A percentile compares a stretch with the other conserved stretches of the same genome.
Evolutionary conservation across 2,113 vertebrate genomes (phyloP).

Genomic region (Geothlypis trichas): DNA sequence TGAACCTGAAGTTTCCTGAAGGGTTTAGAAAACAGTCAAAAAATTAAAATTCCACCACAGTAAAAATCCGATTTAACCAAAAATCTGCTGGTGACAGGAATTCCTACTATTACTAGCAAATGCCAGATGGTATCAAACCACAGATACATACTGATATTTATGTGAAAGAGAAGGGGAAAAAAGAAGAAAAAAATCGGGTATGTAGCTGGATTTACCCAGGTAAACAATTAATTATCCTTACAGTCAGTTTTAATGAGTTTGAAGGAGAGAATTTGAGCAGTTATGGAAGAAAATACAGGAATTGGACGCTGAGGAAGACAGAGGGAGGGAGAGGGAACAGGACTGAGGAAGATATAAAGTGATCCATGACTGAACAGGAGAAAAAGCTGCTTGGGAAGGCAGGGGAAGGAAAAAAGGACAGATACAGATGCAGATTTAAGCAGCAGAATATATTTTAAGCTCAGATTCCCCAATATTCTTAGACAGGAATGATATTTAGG

Average conservation of each 20-base stretch:
- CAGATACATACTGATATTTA: background rate
- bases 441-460: background rate
- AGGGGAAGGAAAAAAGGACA: background rate
- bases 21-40: background rate
- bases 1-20: background rate
- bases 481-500: background rate
- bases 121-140: background rate
- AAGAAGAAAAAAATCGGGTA: background rate
- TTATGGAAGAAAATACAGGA: background rate
- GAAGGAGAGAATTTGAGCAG: background rate
- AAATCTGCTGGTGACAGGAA: background rate
- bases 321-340: background rate
- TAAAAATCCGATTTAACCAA: background rate
- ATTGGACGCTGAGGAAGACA: background rate
- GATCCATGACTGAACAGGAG: background rate
- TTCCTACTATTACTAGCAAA: background rate
- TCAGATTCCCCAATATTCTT: background rate
- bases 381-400: background rate
- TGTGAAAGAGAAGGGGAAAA: fast-evolving
- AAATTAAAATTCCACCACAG: background rate
- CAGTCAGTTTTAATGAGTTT: background rate
- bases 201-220: background rate
- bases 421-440: background rate
- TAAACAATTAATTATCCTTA: background rate
- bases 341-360: background rate